Evolutionary conservation across 1,140 invertebrate species (phyloP).

Genomic region (Pseudomyrmex sp.): DNA sequence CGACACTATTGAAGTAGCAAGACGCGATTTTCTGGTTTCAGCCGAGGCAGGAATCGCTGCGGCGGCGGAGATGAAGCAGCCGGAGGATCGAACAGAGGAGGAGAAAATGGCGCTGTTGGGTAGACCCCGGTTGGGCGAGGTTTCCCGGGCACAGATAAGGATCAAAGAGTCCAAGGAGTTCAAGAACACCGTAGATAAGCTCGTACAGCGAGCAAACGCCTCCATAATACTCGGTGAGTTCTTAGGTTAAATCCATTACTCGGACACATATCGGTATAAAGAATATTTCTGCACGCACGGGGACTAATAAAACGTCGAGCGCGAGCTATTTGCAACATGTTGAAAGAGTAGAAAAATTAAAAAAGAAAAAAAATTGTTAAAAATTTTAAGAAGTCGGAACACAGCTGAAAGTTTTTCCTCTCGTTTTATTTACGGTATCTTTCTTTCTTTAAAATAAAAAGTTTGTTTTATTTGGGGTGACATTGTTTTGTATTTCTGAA

Average conservation of each 20-base stretch:
- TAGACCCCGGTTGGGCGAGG: conserved; percentile 94
- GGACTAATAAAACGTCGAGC: not conserved
- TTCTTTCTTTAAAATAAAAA: no score
- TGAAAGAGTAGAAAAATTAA: not conserved
- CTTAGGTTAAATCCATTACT: not conserved
- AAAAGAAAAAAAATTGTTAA: not conserved
- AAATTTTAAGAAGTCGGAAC: not conserved
- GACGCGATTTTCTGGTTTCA: conserved; percentile 78
- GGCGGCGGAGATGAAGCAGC: conserved; percentile 87
- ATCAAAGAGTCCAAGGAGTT: conserved; percentile 99
- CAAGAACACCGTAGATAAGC: conserved; percentile 99
- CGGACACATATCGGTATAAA: not conserved
- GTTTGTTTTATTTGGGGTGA: no score
- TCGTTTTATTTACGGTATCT: no score
- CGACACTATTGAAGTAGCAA: conserved; percentile 43
- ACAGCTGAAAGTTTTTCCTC: no score
- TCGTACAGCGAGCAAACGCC: conserved; percentile 98
- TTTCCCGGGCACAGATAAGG: conserved; percentile 92
- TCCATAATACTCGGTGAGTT: conserved; percentile 92
- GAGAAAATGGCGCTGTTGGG: conserved; percentile 97
- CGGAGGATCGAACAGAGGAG: conserved; percentile 89
- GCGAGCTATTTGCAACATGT: not conserved
- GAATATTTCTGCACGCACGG: not conserved
- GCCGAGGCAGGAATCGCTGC: conserved; percentile 87
- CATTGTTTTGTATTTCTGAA: no score